Base-by-base conservation (phyloP, 2,113 vertebrate species). In the Macquaria australasica region DNA sequence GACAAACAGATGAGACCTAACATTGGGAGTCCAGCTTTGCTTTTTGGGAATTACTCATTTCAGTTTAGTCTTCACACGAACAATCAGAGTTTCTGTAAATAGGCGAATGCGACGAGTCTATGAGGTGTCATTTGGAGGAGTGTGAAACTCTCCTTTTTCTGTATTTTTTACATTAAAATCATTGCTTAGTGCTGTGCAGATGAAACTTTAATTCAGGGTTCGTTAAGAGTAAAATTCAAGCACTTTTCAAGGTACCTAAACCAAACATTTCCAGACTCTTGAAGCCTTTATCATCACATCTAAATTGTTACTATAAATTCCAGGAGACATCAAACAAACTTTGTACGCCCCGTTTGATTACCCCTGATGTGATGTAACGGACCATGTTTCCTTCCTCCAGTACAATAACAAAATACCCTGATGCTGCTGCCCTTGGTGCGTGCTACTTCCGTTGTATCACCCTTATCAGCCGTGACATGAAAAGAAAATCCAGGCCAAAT, bases 401-500 rank as follows among this genome's bases (percentile, higher is more conserved):
- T 15, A 62, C 31, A 63, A 59, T 58, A 41, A 75, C 74, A 63
- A 72, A 63, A 60, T 55, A 31, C 66, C 66, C 78, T 5, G 37
- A 70, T 62, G 70, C 64, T 39, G 74, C 58, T 37, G 74, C 48
- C 83, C 68, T 73, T 51, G 55, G 51, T 51, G 48, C 55, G 39
- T 10, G 31, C 72, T 63, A 21, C 85, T 73, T 81, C 64, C 5
- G 8, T 56, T 53, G 10, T 85, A 67, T 74, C 78, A 62, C 77
- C 77, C 76, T 74, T 64, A 70, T 86, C 84, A 73, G 81, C 75
- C 1, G 73, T 81, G 77, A 85, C 78, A 89, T 84, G 88, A 90
- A 87, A 88, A 84, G 78, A 70, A 87, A 93, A 93, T 92, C 83
- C 90, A 91, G 91, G 93, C 94, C 93, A 94, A 88, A 90, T 71